phyloP scores from a whole-genome alignment of 2,113 vertebrate species.

The Phyllostomus hastatus region DNA sequence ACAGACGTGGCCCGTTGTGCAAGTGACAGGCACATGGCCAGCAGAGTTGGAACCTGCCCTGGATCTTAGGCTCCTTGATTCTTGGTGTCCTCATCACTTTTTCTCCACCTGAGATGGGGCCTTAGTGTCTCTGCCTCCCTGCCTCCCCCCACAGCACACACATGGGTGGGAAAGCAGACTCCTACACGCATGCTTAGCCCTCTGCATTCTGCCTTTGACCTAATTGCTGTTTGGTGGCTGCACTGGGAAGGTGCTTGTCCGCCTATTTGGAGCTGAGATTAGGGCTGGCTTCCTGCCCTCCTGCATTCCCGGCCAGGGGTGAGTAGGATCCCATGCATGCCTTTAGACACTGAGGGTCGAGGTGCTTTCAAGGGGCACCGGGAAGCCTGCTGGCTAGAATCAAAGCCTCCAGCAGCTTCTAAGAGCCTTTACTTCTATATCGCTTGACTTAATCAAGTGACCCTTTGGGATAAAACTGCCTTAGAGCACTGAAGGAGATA shows the following conservation, averaged over 20 bases:
- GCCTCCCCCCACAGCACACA: fast-evolving
- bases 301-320: not conserved
- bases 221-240: not conserved
- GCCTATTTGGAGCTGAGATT: not conserved
- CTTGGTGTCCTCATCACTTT: not conserved
- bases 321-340: not conserved
- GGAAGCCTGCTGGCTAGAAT: not conserved
- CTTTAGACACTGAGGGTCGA: not conserved
- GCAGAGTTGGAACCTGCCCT: not conserved
- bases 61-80: not conserved
- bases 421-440: not conserved
- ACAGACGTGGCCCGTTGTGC: not conserved
- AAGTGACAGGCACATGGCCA: not conserved
- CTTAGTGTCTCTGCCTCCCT: not conserved
- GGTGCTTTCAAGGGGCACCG: not conserved
- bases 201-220: not conserved
- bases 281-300: not conserved
- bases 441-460: not conserved
- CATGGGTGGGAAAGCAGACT: fast-evolving
- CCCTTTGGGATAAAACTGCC: not conserved
- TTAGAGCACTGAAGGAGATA: not conserved
- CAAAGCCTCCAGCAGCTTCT: not conserved
- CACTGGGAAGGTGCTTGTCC: not conserved
- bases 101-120: not conserved
- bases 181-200: not conserved